Evolutionary conservation across 1,140 invertebrate species (phyloP).

Genomic region (Aphidius gifuensis): DNA sequence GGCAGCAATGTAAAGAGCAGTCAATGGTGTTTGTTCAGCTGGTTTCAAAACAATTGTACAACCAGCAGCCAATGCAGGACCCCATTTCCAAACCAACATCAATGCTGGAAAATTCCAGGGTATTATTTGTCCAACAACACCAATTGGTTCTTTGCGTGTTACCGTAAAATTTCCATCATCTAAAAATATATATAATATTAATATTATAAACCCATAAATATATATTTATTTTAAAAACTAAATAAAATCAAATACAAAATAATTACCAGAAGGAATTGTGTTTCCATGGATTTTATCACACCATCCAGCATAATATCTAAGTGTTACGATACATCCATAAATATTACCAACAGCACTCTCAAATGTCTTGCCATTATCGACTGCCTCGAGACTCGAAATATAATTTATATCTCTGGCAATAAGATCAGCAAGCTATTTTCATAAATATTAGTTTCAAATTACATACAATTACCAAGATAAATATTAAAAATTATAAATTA

Average conservation of each 20-base stretch:
- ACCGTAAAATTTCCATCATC: conserved; percentile 54
- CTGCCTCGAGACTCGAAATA: conserved; percentile 73
- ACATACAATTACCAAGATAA: no score
- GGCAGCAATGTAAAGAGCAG: conserved; percentile 75
- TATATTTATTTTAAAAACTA: no score
- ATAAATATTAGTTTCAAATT: neutral
- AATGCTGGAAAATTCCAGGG: conserved; percentile 91
- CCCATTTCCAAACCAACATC: conserved; percentile 83
- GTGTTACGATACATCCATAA: conserved; percentile 59
- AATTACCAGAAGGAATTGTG: conserved; percentile 74
- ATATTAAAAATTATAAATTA: neutral
- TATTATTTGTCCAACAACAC: conserved; percentile 85
- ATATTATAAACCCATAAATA: neutral
- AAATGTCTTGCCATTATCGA: conserved; percentile 87
- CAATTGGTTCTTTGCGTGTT: conserved; percentile 79
- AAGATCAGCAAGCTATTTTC: conserved; percentile 66
- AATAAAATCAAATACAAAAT: no score
- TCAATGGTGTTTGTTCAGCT: conserved; percentile 91
- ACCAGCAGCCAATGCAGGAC: conserved; percentile 78
- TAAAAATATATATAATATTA: conserved; percentile 34
- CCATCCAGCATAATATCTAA: conserved; percentile 88
- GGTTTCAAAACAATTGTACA: conserved; percentile 88
- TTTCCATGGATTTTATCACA: conserved; percentile 88
- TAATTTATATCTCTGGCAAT: conserved; percentile 70
- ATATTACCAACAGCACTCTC: conserved; percentile 62